Evolutionary conservation across 2,888 invertebrate genomes (phyloP).

Genomic region (Cloeon dipterum): DNA sequence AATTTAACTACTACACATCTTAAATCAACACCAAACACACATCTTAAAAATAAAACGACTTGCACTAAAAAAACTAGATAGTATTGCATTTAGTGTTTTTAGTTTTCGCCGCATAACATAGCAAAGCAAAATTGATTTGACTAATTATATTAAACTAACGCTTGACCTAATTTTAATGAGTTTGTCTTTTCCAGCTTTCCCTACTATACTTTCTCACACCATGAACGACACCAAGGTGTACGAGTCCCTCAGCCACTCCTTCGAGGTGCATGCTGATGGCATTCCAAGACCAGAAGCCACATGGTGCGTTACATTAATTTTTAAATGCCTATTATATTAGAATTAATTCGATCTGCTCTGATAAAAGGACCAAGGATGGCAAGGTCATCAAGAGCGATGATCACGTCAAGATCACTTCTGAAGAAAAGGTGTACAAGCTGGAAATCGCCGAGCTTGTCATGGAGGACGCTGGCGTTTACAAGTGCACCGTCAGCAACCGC

Average conservation of each 20-base stretch:
- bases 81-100: no score
- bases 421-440: slow-evolving; percentile 47
- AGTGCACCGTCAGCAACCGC: slow-evolving; percentile 59
- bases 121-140: no score
- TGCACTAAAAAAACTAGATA: no score
- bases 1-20: no score
- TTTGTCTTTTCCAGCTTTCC: slow-evolving; percentile 33
- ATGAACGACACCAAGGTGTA: slow-evolving; percentile 50
- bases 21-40: no score
- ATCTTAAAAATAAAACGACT: no score
- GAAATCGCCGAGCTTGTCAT: slow-evolving; percentile 43
- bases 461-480: slow-evolving; percentile 58
- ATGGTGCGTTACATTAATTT: slow-evolving; percentile 25
- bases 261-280: slow-evolving; percentile 53
- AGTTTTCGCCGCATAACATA: no score
- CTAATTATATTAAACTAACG: no score
- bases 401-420: slow-evolving; percentile 33
- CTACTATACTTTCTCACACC: slow-evolving; percentile 44
- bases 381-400: slow-evolving; percentile 41
- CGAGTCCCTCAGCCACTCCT: slow-evolving; percentile 61
- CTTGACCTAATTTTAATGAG: no score
- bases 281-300: slow-evolving; percentile 52
- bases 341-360: slow-evolving; percentile 4
- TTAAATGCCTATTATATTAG: neutral
- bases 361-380: slow-evolving; percentile 45